Conservation (phyloP, 2,113 vertebrate species). For the Rhombomys opimus region DNA sequence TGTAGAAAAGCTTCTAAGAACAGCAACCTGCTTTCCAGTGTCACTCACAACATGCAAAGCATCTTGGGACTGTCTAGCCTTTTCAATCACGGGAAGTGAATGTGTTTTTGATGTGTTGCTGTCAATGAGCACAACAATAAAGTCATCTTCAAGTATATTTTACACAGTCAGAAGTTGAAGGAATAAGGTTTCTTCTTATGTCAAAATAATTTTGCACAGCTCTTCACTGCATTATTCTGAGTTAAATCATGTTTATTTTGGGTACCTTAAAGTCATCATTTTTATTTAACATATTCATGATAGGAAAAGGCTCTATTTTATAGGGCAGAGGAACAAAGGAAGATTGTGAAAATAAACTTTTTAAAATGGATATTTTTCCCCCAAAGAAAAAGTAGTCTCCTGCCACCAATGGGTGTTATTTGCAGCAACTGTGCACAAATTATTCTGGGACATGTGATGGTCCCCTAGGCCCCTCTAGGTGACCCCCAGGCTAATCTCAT, state of each 20-base stretch:
- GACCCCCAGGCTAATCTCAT: slow-evolving; percentile 81
- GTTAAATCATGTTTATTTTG: slow-evolving; percentile 52
- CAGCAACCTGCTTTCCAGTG: not conserved
- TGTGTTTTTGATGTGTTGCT: slow-evolving; percentile 20
- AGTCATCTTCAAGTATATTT: slow-evolving; percentile 1
- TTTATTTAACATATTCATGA: not conserved
- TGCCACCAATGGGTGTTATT: slow-evolving; percentile 57
- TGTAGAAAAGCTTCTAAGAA: not conserved
- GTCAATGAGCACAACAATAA: slow-evolving; percentile 35
- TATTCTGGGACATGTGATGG: slow-evolving; percentile 66
- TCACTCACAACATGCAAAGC: not conserved
- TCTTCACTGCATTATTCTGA: not conserved
- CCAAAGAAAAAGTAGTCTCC: slow-evolving; percentile 35
- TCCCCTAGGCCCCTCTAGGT: slow-evolving; percentile 73
- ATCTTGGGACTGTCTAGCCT: not conserved
- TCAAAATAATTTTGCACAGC: slow-evolving; percentile 33
- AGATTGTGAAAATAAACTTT: slow-evolving; percentile 59
- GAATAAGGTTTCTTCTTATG: slow-evolving; percentile 30
- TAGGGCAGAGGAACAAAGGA: slow-evolving; percentile 57
- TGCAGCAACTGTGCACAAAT: slow-evolving; percentile 64
- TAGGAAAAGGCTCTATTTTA: not conserved
- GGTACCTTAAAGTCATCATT: slow-evolving; percentile 36
- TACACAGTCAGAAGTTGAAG: not conserved
- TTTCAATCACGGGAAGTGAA: not conserved
- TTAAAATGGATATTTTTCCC: not conserved